These are phyloP conservation scores for Ypsolopha scabrella DNA, from an alignment of 2,888 invertebrate genomes.

Conservation along the genomic window DNA sequence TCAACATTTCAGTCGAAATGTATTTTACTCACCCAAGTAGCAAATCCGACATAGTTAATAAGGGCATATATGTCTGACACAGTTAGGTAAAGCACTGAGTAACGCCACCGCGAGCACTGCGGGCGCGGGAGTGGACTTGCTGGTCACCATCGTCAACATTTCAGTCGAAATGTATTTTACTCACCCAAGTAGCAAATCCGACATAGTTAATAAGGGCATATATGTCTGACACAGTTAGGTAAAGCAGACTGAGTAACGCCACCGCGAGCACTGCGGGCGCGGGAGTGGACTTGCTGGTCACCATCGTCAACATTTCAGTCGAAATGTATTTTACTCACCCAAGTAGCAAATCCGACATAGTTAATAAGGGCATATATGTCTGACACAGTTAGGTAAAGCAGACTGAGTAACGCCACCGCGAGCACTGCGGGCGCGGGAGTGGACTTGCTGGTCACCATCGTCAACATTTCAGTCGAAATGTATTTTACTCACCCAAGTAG, in stretches of 20 bases:
- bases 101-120: constrained; percentile 95
- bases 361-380: constrained; percentile 96
- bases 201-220: constrained; percentile 98
- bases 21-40: constrained; percentile 84
- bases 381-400: constrained; percentile 92
- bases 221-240: constrained; percentile 94
- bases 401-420: constrained; percentile 92
- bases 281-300: constrained; percentile 82
- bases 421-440: constrained; percentile 97
- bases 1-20: constrained; percentile 92
- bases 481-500: constrained; percentile 84
- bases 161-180: constrained; percentile 76
- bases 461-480: constrained; percentile 92
- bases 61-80: constrained; percentile 94
- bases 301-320: constrained; percentile 96
- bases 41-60: constrained; percentile 98
- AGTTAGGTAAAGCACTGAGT: constrained; percentile 87
- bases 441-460: constrained; percentile 83
- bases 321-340: constrained; percentile 79
- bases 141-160: constrained; percentile 90
- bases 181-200: constrained; percentile 94
- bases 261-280: constrained; percentile 97
- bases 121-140: constrained; percentile 92
- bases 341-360: constrained; percentile 97
- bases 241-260: constrained; percentile 91